A percentile compares a stretch with the other conserved stretches of the same genome.
These are phyloP conservation scores for Eurosta solidaginis DNA, from an alignment of 1,140 invertebrate species.

Conservation along the genomic window DNA sequence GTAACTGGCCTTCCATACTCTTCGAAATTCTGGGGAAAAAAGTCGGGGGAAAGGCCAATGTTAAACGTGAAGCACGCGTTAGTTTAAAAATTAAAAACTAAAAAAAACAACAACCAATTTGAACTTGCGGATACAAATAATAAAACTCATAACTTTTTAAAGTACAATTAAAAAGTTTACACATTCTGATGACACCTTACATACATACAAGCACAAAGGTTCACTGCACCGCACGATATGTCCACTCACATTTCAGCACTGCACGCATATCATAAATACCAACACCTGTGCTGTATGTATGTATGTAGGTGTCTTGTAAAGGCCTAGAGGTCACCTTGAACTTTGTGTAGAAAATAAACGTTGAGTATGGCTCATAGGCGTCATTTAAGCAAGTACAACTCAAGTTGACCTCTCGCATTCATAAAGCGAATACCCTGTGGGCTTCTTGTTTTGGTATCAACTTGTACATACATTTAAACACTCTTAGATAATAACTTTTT, in stretches of 20 bases:
- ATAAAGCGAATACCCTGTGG: slow-evolving; percentile 3
- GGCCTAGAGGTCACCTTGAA: slow-evolving; percentile 22
- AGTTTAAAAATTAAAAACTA: not conserved
- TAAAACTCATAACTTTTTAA: not conserved
- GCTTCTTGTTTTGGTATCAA: not conserved
- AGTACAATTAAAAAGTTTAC: not conserved
- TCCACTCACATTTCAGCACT: not conserved
- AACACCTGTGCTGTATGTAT: not conserved
- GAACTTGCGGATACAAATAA: not conserved
- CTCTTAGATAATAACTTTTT: too few relatives aligned
- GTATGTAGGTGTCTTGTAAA: not conserved
- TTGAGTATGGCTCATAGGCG: not conserved
- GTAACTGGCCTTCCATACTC: not conserved
- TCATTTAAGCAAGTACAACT: not conserved
- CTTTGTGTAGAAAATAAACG: not conserved
- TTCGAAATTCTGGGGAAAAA: not conserved
- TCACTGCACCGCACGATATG: not conserved
- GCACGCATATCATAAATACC: not conserved
- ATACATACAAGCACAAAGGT: not conserved
- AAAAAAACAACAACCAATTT: not conserved
- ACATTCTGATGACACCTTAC: not conserved
- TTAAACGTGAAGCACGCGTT: not conserved
- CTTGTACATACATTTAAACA: not conserved
- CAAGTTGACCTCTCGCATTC: slow-evolving; percentile 8
- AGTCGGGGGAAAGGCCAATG: not conserved